phyloP scores from a whole-genome alignment of 2,888 invertebrate species.

The Lepeophtheirus nordmannii region DNA sequence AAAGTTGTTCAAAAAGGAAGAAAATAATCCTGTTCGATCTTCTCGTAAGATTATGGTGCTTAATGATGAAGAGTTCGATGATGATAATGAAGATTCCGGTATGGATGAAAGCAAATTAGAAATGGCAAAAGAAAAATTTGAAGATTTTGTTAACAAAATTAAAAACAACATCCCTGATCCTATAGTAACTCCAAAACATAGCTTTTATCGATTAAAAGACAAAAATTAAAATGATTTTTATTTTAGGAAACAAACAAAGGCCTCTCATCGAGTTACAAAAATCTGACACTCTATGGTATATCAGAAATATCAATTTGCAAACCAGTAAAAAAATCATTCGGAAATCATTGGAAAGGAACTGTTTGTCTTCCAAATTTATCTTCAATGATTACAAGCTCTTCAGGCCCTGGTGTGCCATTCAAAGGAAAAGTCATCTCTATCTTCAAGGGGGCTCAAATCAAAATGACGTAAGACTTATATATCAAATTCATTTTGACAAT shows the following conservation, averaged over 20 bases:
- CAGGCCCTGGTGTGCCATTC: constrained; percentile 20
- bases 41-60: not conserved
- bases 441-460: not conserved
- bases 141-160: not conserved
- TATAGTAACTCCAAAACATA: not conserved
- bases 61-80: not conserved
- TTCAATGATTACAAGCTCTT: not conserved
- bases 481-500: not conserved
- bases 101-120: not conserved
- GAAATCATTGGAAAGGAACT: constrained; percentile 12
- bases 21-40: too few relatives aligned
- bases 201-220: not conserved
- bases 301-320: not conserved
- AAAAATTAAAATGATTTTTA: not conserved
- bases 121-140: not conserved
- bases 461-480: not conserved
- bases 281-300: constrained; percentile 12
- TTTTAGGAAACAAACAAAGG: constrained; percentile 13
- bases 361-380: not conserved
- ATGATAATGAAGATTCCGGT: not conserved
- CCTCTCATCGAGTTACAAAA: constrained; percentile 6
- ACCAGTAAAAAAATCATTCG: not conserved
- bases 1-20: too few relatives aligned
- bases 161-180: not conserved
- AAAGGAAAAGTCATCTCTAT: constrained; percentile 15